Conservation (phyloP, 2,888 invertebrate species). For the Xestoiulus laeticollis region DNA sequence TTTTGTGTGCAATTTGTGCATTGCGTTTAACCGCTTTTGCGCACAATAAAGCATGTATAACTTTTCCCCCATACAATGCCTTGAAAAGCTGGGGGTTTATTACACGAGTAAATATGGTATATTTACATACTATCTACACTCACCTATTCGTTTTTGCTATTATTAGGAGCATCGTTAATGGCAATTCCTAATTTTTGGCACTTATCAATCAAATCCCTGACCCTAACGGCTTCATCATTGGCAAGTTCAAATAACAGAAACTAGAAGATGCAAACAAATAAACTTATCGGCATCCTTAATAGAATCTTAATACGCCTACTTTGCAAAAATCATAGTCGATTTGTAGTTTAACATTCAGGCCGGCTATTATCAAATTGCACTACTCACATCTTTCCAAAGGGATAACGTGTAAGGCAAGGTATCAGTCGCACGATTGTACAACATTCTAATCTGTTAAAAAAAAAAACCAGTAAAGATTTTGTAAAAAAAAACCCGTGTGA, state of each 20-base stretch:
- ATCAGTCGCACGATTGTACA: constrained; percentile 20
- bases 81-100: no score
- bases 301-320: no score
- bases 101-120: no score
- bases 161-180: not conserved
- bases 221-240: constrained; percentile 23
- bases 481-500: not conserved
- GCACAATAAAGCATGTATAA: no score
- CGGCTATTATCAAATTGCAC: no score
- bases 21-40: no score
- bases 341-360: not conserved
- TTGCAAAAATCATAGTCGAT: no score
- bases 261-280: constrained; percentile 7
- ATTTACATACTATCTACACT: not conserved
- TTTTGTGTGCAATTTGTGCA: no score
- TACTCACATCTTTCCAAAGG: constrained; percentile 47
- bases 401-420: constrained; percentile 34
- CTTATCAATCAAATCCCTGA: constrained; percentile 45
- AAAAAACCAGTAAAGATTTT: not conserved
- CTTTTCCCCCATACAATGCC: no score
- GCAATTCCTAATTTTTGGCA: constrained; percentile 32
- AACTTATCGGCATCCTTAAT: not conserved
- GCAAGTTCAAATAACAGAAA: constrained; percentile 44
- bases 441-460: constrained; percentile 2
- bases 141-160: not conserved